These are phyloP conservation scores for Yponomeuta evonymella DNA, from an alignment of 2,888 invertebrate genomes.

Conservation along the genomic window DNA sequence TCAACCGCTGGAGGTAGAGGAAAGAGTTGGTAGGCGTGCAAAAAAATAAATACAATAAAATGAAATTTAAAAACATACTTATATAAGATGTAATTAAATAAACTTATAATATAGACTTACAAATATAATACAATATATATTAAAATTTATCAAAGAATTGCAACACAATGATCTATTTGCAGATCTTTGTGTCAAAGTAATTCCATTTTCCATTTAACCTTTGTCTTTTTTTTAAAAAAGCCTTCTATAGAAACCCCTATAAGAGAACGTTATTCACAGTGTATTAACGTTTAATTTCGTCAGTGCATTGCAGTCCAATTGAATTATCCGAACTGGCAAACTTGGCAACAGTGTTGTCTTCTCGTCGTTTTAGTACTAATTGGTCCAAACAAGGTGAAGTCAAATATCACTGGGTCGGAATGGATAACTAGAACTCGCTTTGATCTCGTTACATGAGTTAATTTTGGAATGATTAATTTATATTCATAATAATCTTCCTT, in stretches of 20 bases:
- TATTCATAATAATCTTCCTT: neutral
- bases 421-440: neutral
- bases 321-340: neutral
- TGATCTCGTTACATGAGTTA: neutral
- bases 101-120: no score
- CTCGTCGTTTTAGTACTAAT: neutral
- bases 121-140: no score
- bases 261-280: neutral
- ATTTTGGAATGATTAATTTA: neutral
- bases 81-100: no score
- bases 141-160: no score
- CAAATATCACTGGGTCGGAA: neutral
- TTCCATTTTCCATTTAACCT: neutral
- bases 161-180: no score
- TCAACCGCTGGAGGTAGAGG: no score
- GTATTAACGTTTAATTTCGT: neutral
- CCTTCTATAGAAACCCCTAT: no score
- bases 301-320: neutral
- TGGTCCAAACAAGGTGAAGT: constrained; percentile 1
- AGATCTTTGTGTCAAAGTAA: neutral
- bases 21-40: no score
- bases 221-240: no score
- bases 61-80: no score
- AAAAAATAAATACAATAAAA: no score
- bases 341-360: neutral